A percentile compares a stretch with the other conserved stretches of the same genome.
Conservation (phyloP, 53 echinoderm and acorn worm genomes). For the Paracentrotus lividus region DNA sequence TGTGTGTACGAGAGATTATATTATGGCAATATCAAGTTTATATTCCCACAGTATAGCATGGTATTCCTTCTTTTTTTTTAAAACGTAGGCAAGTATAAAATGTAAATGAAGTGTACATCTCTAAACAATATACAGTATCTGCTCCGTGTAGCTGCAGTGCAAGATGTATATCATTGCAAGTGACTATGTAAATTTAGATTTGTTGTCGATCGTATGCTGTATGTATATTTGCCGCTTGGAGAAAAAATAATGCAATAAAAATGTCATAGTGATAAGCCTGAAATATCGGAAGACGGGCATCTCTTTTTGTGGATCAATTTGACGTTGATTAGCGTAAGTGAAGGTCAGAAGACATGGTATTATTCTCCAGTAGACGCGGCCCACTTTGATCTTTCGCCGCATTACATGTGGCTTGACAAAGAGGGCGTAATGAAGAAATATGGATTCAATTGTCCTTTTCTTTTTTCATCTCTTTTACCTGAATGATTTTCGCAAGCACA, state of each 20-base stretch:
- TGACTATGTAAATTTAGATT: conserved; percentile 60
- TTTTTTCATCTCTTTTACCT: conserved; percentile 9
- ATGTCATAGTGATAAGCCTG: conserved; percentile 49
- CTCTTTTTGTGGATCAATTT: conserved; percentile 62
- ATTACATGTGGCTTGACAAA: conserved; percentile 42
- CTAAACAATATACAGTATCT: conserved; percentile 17
- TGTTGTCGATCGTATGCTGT: conserved; percentile 37
- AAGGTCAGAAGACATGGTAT: conserved; percentile 51
- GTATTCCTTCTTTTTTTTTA: background rate
- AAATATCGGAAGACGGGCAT: conserved; percentile 39
- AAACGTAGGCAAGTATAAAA: conserved; percentile 12
- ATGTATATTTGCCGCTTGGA: conserved; percentile 53
- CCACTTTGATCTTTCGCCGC: conserved; percentile 61
- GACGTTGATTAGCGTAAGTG: conserved; percentile 66
- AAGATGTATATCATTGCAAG: conserved; percentile 58
- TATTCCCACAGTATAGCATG: background rate
- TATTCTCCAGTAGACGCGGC: conserved; percentile 44
- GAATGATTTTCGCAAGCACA: conserved; percentile 37
- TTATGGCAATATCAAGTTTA: conserved; percentile 2
- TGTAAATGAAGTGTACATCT: conserved; percentile 2
- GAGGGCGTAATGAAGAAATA: conserved; percentile 68
- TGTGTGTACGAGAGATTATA: background rate
- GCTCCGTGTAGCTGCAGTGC: conserved; percentile 2
- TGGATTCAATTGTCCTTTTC: conserved; percentile 49
- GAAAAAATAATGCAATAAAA: conserved; percentile 58